Conservation (phyloP, 2,797 vertebrate species). For the Calcarius lapponicus region DNA sequence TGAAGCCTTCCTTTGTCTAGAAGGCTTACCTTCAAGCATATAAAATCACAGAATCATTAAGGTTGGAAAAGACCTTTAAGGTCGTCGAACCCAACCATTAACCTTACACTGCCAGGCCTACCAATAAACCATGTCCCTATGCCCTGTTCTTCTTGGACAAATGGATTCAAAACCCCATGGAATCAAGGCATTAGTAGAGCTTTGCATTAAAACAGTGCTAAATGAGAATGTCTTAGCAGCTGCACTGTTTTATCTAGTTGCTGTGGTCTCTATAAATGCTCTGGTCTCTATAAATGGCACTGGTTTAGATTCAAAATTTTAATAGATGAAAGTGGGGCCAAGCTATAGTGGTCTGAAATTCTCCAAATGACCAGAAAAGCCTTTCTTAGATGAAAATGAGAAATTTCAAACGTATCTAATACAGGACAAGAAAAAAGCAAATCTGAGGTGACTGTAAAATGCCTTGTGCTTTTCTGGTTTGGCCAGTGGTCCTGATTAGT, state of each 20-base stretch:
- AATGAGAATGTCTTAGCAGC: background rate
- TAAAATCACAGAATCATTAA: background rate
- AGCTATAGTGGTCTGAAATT: background rate
- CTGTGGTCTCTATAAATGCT: background rate
- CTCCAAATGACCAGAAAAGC: background rate
- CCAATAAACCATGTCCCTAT: background rate
- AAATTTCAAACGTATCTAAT: background rate
- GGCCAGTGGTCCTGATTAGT: background rate
- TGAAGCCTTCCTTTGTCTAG: background rate
- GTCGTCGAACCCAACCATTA: rapidly evolving
- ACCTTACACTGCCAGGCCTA: background rate
- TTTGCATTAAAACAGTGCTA: background rate
- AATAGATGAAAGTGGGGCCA: background rate
- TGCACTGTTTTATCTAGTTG: background rate
- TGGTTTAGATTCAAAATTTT: background rate
- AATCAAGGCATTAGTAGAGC: background rate
- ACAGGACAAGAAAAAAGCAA: background rate
- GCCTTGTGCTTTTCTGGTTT: background rate
- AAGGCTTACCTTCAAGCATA: background rate
- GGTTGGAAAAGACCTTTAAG: background rate
- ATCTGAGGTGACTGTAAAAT: background rate
- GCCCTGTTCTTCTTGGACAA: background rate
- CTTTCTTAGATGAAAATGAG: background rate
- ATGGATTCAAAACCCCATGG: background rate
- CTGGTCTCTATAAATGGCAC: background rate